A percentile compares a stretch with the other conserved stretches of the same genome.
Conservation (phyloP, 2,113 vertebrate genomes). For the Charadrius vociferus region DNA sequence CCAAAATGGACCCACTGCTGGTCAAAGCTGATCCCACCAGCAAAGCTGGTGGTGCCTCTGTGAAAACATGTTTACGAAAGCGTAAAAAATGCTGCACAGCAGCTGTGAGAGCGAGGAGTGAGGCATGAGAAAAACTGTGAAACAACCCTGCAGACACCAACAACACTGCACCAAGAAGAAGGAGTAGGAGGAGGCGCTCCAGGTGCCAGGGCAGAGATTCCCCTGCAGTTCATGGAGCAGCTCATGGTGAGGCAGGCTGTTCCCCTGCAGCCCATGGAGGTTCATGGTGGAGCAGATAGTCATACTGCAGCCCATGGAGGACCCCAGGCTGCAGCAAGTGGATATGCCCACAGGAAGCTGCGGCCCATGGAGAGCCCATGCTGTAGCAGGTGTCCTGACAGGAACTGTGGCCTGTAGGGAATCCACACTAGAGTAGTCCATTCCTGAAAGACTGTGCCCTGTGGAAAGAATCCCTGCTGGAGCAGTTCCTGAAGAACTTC, state of each 20-base stretch:
- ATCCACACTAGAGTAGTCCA: background rate
- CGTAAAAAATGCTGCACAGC: background rate
- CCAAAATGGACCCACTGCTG: background rate
- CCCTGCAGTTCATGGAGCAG: background rate
- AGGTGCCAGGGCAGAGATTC: background rate
- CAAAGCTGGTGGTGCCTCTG: background rate
- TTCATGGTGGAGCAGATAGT: background rate
- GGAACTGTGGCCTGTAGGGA: background rate
- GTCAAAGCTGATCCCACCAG: background rate
- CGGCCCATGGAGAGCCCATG: background rate
- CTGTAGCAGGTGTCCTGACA: background rate
- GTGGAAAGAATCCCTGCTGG: background rate
- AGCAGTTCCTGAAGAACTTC: background rate
- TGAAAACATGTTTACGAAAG: background rate
- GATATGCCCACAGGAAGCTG: background rate
- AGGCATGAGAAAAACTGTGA: background rate
- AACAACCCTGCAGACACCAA: background rate
- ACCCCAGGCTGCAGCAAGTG: background rate
- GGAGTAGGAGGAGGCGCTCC: background rate
- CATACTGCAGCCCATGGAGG: background rate
- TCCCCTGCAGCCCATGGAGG: background rate
- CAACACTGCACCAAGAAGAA: background rate
- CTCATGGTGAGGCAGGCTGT: background rate
- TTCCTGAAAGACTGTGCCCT: background rate
- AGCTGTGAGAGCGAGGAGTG: background rate